Percentiles rank a stretch among this genome's conserved stretches.
Evolutionary conservation across 2,113 vertebrate species (phyloP).

Genomic region (Tor tambroides): DNA sequence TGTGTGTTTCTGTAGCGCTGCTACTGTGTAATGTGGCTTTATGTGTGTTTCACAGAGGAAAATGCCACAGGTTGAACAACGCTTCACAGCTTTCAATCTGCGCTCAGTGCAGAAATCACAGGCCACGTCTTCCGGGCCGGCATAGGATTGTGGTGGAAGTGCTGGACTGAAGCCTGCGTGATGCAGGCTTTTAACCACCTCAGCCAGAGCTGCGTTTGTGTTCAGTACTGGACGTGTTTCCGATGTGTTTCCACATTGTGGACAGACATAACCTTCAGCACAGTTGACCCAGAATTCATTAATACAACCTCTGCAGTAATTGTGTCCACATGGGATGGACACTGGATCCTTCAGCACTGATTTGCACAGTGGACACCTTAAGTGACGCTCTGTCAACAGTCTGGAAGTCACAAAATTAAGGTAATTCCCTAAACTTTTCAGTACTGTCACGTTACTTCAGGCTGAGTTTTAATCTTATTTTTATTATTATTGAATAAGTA

Average conservation of each 20-base stretch:
- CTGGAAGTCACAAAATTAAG: neutral
- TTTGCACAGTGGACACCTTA: constrained; percentile 22
- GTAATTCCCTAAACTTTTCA: too few relatives aligned
- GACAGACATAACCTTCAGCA: constrained; percentile 10
- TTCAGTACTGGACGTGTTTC: neutral
- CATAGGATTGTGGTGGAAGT: neutral
- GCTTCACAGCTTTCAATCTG: constrained; percentile 26
- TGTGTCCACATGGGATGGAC: constrained; percentile 34
- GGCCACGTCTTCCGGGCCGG: constrained; percentile 3
- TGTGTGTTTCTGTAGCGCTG: constrained; percentile 31
- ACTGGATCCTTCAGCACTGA: constrained; percentile 15
- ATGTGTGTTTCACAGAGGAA: constrained; percentile 36
- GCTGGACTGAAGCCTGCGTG: neutral
- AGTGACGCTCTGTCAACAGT: neutral
- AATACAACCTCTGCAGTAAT: constrained; percentile 21
- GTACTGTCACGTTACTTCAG: too few relatives aligned
- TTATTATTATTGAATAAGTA: too few relatives aligned
- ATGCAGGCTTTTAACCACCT: neutral
- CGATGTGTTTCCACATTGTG: neutral
- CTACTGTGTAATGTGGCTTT: constrained; percentile 36
- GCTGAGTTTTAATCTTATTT: too few relatives aligned
- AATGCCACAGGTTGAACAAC: constrained; percentile 3
- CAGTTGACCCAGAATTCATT: constrained; percentile 13
- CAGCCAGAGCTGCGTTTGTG: neutral
- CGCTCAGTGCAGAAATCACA: constrained; percentile 40